Conservation (phyloP, 2,113 vertebrate genomes). For the Leptobrachium leishanense region DNA sequence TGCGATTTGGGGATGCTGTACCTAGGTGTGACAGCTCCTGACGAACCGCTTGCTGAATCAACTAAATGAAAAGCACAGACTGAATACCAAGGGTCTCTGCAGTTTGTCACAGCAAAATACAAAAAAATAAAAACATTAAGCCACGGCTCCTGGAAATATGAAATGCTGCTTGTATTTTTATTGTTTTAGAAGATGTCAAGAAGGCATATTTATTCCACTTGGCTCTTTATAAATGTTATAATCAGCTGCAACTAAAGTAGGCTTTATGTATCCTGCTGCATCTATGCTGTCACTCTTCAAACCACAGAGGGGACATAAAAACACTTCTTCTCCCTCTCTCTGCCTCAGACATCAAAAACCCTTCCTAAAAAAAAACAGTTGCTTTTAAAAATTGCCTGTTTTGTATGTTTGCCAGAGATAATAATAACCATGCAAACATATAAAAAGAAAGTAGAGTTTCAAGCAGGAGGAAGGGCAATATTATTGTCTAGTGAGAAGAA, state of each 20-base stretch:
- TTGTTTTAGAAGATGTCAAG: constrained; percentile 14
- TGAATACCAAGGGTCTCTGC: constrained; percentile 16
- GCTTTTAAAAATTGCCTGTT: constrained; percentile 18
- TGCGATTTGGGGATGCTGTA: constrained; percentile 61
- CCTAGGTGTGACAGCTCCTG: constrained; percentile 53
- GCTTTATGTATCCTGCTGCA: constrained; percentile 26
- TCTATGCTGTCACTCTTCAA: constrained; percentile 31
- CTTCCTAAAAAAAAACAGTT: constrained; percentile 8
- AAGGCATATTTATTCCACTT: constrained; percentile 21
- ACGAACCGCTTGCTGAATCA: constrained; percentile 49
- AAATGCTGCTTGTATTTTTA: constrained; percentile 16
- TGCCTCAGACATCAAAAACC: constrained; percentile 27
- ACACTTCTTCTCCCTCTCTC: not conserved
- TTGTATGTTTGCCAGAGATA: not conserved
- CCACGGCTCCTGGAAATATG: constrained; percentile 8
- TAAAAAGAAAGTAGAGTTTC: constrained; percentile 3
- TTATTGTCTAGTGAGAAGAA: not conserved
- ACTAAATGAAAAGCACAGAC: constrained; percentile 42
- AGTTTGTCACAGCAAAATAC: constrained; percentile 32
- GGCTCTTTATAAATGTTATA: constrained; percentile 31
- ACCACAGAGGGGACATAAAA: constrained; percentile 23
- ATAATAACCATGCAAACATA: constrained; percentile 2
- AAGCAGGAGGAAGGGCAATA: not conserved
- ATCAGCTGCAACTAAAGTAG: constrained; percentile 30
- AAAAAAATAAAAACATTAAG: not conserved